Percentiles rank a stretch among this genome's conserved stretches.
phyloP scores from a whole-genome alignment of 1,140 invertebrate genomes.

The Aphis craccivora region DNA sequence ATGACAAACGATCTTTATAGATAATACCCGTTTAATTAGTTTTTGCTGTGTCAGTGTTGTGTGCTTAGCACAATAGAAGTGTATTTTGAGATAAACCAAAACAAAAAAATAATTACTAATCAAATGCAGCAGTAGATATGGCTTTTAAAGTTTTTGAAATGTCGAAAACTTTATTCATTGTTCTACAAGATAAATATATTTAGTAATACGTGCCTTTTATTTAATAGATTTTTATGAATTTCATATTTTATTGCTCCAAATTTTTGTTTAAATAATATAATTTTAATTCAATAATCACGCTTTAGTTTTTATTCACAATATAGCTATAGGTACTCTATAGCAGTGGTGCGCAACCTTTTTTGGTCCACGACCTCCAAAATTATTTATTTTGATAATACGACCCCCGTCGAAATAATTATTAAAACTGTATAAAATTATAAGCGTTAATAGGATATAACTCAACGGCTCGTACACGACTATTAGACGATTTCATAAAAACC shows the following conservation, averaged over 20 bases:
- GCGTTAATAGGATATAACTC: no score
- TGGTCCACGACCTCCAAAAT: no score
- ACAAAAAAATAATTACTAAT: neutral
- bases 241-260: neutral
- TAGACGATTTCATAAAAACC: no score
- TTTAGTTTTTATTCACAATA: neutral
- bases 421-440: no score
- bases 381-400: no score
- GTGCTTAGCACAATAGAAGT: neutral
- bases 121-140: neutral
- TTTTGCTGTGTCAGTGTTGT: neutral
- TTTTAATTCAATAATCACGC: neutral
- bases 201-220: neutral
- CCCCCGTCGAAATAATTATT: no score
- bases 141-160: neutral
- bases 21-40: constrained; percentile 18
- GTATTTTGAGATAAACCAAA: neutral
- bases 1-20: constrained; percentile 29
- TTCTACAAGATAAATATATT: neutral
- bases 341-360: neutral
- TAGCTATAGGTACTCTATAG: neutral
- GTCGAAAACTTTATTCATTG: neutral
- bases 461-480: no score
- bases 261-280: neutral
- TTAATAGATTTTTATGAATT: neutral